phyloP scores from a whole-genome alignment of 2,888 invertebrate genomes.

The Eilema sororculum region DNA sequence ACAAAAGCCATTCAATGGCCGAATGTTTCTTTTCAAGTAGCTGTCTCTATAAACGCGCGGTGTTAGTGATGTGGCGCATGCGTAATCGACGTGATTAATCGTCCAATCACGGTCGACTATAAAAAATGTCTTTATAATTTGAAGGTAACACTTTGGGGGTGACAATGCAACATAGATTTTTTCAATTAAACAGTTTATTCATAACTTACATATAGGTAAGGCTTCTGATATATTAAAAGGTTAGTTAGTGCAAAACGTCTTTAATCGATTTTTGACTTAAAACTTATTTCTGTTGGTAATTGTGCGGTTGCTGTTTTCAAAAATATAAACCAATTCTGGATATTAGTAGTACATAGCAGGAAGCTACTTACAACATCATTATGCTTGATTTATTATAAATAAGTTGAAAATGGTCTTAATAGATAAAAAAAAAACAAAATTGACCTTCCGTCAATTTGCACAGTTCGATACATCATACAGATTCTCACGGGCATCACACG shows the following conservation, averaged over 20 bases:
- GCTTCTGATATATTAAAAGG: background rate
- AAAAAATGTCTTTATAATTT: conserved; percentile 46
- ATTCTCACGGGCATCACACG: conserved; percentile 73
- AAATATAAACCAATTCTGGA: too few relatives aligned
- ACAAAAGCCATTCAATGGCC: conserved; percentile 69
- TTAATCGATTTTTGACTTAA: too few relatives aligned
- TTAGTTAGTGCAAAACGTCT: too few relatives aligned
- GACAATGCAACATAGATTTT: conserved; percentile 19
- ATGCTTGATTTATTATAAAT: background rate
- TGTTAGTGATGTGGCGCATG: conserved; percentile 73
- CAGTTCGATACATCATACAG: conserved; percentile 67
- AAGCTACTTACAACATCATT: background rate
- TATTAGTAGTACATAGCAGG: too few relatives aligned
- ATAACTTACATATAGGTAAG: background rate
- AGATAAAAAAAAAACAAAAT: conserved; percentile 20
- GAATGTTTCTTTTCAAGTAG: conserved; percentile 74
- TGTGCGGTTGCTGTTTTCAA: too few relatives aligned
- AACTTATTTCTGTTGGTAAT: too few relatives aligned
- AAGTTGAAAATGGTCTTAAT: background rate
- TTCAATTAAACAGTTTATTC: background rate
- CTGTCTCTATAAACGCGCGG: conserved; percentile 73
- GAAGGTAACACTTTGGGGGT: conserved; percentile 31
- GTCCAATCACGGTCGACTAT: conserved; percentile 58
- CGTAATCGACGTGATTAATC: conserved; percentile 72
- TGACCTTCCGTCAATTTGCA: conserved; percentile 40